phyloP scores from a whole-genome alignment of 2,888 invertebrate genomes.

The Prionchulus punctatus region DNA sequence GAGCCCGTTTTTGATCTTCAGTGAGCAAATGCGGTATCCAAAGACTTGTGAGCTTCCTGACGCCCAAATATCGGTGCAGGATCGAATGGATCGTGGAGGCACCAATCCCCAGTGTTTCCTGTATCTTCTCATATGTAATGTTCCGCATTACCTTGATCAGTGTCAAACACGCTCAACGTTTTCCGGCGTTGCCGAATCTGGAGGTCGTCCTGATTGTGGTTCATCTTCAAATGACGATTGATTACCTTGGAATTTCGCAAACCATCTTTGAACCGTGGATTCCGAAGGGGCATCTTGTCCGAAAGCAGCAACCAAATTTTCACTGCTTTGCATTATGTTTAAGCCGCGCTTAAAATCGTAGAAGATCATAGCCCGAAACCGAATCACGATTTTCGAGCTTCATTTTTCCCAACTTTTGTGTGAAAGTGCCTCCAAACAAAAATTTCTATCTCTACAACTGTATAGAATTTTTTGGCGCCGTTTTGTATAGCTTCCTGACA shows the following conservation, averaged over 20 bases:
- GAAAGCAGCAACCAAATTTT: neutral
- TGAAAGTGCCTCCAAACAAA: too few relatives aligned
- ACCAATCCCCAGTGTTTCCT: neutral
- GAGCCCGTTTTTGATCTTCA: neutral
- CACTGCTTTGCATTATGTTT: neutral
- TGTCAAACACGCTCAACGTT: neutral
- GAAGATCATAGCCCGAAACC: neutral
- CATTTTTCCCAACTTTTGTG: too few relatives aligned
- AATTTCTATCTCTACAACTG: too few relatives aligned
- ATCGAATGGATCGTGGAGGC: neutral
- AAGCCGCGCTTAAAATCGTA: neutral
- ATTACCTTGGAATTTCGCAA: neutral
- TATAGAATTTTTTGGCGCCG: too few relatives aligned
- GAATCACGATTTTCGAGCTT: too few relatives aligned
- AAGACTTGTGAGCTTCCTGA: neutral
- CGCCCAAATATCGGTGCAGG: neutral
- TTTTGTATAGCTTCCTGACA: too few relatives aligned
- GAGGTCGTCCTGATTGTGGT: neutral
- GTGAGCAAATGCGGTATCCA: neutral
- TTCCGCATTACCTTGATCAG: neutral
- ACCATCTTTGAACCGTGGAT: neutral
- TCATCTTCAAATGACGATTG: neutral
- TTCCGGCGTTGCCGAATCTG: neutral
- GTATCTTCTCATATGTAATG: neutral
- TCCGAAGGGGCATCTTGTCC: neutral